Base-by-base conservation (phyloP, 1,140 invertebrate species). In the Orchestia grillus region DNA sequence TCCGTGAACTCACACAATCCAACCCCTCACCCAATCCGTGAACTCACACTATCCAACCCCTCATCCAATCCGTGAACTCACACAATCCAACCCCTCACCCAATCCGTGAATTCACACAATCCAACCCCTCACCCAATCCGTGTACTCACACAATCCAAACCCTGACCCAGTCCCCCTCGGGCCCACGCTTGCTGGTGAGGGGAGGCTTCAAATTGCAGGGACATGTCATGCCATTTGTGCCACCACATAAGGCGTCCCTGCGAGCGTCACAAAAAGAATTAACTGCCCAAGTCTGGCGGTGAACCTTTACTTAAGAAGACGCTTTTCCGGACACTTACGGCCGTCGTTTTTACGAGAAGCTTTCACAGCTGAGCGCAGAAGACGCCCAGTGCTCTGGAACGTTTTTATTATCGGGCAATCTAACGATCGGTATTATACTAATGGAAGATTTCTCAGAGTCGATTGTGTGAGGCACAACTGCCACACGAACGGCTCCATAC, bases 241-340 rank as follows among this genome's bases (percentile, higher is more conserved):
- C 88, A 90, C 88, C 88, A 90, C 88, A 90, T 90, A 90, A 90
- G 42, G 4, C 41, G 8, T 36, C 88, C 4, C 11, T 8, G 88
- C 88, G 88, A 4, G 36, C 43, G 88, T 90, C 88, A 90, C 88
- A 90, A 90, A 90, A 90, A 90, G 88, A 90, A 90, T 90, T 90
- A 90, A 90, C n/a, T 90, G 42, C 88, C 88, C 8, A 90, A 90
- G 6, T 90, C 88, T 90, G 41, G 88, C 88, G 11, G 88, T 41
- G 43, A 90, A 41, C 42, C 88, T 90, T 90, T 90, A 90, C 88
- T 90, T 90, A 90, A 90, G 88, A 90, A 44, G 88, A 3, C 88
- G 42, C 43, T 90, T 90, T 90, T 90, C 88, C 88, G 28, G 88
- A 90, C 88, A 90, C 88, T 90, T 90, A 42, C 41, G 43, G 41